Evolutionary conservation across 2,888 invertebrate species (phyloP).

Genomic region (Ditula angustiorana): DNA sequence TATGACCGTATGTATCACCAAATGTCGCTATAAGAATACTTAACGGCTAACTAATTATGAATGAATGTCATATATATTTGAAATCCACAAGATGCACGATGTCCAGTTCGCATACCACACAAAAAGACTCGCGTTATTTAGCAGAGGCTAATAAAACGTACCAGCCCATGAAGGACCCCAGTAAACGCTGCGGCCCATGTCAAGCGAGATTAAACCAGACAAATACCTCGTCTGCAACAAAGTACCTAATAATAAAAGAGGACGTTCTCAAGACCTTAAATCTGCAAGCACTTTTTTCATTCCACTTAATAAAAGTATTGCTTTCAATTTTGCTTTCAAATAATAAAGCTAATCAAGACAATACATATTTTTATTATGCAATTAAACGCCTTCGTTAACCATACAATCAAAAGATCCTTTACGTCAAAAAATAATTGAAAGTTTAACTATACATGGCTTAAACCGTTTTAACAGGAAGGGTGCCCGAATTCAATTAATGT

Average conservation of each 20-base stretch:
- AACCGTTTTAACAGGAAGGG: slow-evolving; percentile 14
- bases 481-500: slow-evolving; percentile 28
- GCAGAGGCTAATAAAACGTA: slow-evolving; percentile 67
- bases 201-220: slow-evolving; percentile 64
- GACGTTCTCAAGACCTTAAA: background rate
- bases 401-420: slow-evolving; percentile 48
- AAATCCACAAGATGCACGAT: background rate
- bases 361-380: slow-evolving; percentile 65
- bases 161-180: slow-evolving; percentile 61
- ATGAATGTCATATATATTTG: background rate
- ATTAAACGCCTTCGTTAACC: slow-evolving; percentile 63
- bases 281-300: slow-evolving; percentile 19
- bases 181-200: slow-evolving; percentile 63
- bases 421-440: slow-evolving; percentile 60
- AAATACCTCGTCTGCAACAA: slow-evolving; percentile 50
- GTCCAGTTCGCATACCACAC: background rate
- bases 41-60: background rate
- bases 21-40: too few relatives aligned
- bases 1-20: too few relatives aligned
- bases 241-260: slow-evolving; percentile 30
- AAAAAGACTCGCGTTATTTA: slow-evolving; percentile 56
- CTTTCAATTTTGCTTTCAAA: slow-evolving; percentile 44
- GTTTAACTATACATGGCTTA: slow-evolving; percentile 41
- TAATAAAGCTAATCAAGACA: slow-evolving; percentile 52
- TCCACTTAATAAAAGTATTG: slow-evolving; percentile 31